Conservation (phyloP, 1,140 invertebrate species). For the Drosophila grimshawi region DNA sequence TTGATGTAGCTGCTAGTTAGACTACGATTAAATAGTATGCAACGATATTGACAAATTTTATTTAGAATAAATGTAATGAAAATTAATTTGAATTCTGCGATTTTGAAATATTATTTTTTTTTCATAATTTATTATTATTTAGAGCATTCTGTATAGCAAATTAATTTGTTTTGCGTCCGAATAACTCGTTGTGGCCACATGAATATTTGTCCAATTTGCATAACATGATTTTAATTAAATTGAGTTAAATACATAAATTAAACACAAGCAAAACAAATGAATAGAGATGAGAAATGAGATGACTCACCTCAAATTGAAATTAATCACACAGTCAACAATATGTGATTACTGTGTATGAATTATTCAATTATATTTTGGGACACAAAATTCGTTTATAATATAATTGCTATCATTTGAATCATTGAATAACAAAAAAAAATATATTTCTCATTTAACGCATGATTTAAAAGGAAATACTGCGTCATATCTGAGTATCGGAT, state of each 20-base stretch:
- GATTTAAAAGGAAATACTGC: too few species aligned
- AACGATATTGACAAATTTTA: not conserved
- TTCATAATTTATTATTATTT: not conserved
- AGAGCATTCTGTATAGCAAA: conserved; percentile 12
- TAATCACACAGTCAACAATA: not conserved
- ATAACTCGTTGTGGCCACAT: conserved; percentile 10
- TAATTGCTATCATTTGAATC: too few species aligned
- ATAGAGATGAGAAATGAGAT: not conserved
- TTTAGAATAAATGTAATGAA: not conserved
- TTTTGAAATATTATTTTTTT: not conserved
- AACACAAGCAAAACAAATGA: not conserved
- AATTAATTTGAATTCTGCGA: conserved; percentile 1
- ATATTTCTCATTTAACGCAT: too few species aligned
- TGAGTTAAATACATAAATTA: conserved; percentile 35
- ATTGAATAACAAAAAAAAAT: too few species aligned
- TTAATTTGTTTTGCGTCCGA: conserved; percentile 20
- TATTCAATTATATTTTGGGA: too few species aligned
- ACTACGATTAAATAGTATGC: not conserved
- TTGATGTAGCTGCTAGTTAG: conserved; percentile 3
- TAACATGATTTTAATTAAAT: conserved; percentile 42
- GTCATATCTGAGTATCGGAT: too few species aligned
- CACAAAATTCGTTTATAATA: too few species aligned
- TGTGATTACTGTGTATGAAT: not conserved
- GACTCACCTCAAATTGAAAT: not conserved
- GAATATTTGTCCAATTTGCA: conserved; percentile 22